phyloP scores from a whole-genome alignment of 2,113 vertebrate species.

The Mormoops blainvillei region DNA sequence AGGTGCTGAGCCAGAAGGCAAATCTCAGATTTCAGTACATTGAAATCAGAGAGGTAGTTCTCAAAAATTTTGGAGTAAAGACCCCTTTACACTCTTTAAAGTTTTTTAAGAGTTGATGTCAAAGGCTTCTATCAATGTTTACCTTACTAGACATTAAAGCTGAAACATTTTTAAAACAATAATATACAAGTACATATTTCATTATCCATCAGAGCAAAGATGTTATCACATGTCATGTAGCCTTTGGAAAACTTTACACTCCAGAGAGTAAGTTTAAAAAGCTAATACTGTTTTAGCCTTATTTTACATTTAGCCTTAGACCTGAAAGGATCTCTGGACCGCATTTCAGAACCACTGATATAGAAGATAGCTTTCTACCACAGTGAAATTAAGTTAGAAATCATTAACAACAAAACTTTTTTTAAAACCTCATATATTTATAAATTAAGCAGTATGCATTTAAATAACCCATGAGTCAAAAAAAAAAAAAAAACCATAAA shows the following conservation, averaged over 20 bases:
- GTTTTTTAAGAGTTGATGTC: not conserved
- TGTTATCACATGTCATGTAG: not conserved
- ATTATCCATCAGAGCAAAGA: not conserved
- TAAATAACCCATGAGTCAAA: not conserved
- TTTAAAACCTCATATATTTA: not conserved
- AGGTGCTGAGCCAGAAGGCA: not conserved
- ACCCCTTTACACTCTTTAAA: not conserved
- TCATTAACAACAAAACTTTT: not conserved
- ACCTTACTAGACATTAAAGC: not conserved
- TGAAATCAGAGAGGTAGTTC: not conserved
- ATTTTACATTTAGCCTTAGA: not conserved
- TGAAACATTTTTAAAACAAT: not conserved
- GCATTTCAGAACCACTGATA: not conserved
- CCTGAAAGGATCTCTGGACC: not conserved
- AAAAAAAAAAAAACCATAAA: not conserved
- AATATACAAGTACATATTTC: not conserved
- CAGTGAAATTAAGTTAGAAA: not conserved
- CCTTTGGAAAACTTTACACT: not conserved
- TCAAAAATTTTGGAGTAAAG: not conserved
- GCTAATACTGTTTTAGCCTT: not conserved
- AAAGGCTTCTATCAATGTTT: not conserved
- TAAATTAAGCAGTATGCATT: not conserved
- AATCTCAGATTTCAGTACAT: not conserved
- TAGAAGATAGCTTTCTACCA: not conserved
- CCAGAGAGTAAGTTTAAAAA: not conserved